phyloP scores from a whole-genome alignment of 1,140 invertebrate genomes.

The Drosophila bocqueti region DNA sequence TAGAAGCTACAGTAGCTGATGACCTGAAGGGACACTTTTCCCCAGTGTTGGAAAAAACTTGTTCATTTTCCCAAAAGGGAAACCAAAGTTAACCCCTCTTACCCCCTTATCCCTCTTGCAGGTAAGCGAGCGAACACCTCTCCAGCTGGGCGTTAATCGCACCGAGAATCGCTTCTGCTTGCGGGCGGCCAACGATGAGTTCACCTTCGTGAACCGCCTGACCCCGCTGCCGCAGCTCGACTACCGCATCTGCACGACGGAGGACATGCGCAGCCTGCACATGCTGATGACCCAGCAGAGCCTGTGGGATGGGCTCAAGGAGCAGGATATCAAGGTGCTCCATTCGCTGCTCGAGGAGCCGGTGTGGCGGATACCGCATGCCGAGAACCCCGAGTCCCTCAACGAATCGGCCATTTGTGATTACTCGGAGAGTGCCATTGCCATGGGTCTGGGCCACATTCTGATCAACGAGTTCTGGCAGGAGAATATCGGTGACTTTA shows the following conservation, averaged over 20 bases:
- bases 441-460: constrained; percentile 91
- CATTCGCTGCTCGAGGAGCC: constrained; percentile 92
- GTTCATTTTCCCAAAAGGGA: too few species aligned
- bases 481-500: constrained; percentile 91
- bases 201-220: constrained; percentile 90
- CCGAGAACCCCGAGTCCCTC: constrained; percentile 86
- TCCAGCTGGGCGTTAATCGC: constrained; percentile 91
- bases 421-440: constrained; percentile 93
- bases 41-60: too few species aligned
- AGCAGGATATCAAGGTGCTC: constrained; percentile 90
- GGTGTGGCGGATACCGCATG: constrained; percentile 92
- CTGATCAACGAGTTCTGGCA: constrained; percentile 95
- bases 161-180: constrained; percentile 90
- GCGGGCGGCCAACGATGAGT: constrained; percentile 90
- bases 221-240: constrained; percentile 89
- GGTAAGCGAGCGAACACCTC: constrained; percentile 90
- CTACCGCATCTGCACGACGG: constrained; percentile 93
- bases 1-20: too few species aligned
- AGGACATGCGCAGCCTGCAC: constrained; percentile 91
- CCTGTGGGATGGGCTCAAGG: constrained; percentile 92
- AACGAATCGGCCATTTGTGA: constrained; percentile 91
- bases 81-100: too few species aligned
- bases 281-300: constrained; percentile 89
- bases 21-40: too few species aligned
- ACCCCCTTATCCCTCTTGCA: constrained; percentile 63